Percentiles rank a stretch among this genome's conserved stretches.
Conservation (phyloP, 2,113 vertebrate species). For the Dasyurus viverrinus region DNA sequence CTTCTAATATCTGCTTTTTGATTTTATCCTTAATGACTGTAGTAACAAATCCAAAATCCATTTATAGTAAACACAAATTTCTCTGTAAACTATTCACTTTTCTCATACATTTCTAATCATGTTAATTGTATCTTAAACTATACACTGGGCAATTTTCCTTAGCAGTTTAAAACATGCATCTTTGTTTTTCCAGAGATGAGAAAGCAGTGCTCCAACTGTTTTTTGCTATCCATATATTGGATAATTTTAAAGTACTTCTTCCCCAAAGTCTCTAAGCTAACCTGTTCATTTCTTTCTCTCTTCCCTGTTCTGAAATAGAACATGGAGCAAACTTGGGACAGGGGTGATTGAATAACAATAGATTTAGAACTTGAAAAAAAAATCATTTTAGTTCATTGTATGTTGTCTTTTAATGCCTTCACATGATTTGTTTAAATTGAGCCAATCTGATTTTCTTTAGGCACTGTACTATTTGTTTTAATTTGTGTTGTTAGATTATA, state of each 20-base stretch:
- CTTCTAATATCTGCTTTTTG: neutral
- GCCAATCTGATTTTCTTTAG: neutral
- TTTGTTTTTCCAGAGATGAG: neutral
- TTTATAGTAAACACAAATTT: neutral
- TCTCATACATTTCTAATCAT: neutral
- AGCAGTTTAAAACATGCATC: neutral
- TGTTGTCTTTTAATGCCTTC: neutral
- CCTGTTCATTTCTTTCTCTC: neutral
- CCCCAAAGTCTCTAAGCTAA: neutral
- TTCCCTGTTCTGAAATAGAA: neutral
- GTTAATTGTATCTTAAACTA: neutral
- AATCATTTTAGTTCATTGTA: neutral
- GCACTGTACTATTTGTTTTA: neutral
- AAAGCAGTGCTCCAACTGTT: neutral
- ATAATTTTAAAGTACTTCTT: neutral
- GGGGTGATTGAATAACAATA: neutral
- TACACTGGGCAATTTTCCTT: neutral
- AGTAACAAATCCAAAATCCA: neutral
- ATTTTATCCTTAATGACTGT: neutral
- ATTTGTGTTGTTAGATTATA: conserved; percentile 38
- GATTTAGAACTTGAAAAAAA: conserved; percentile 25
- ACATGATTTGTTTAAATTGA: conserved; percentile 12
- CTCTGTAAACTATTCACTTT: neutral
- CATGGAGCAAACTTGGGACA: neutral
- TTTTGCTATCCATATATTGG: neutral